Evolutionary conservation across 1,140 invertebrate genomes (phyloP).

Genomic region (Potamilus streckersoni): DNA sequence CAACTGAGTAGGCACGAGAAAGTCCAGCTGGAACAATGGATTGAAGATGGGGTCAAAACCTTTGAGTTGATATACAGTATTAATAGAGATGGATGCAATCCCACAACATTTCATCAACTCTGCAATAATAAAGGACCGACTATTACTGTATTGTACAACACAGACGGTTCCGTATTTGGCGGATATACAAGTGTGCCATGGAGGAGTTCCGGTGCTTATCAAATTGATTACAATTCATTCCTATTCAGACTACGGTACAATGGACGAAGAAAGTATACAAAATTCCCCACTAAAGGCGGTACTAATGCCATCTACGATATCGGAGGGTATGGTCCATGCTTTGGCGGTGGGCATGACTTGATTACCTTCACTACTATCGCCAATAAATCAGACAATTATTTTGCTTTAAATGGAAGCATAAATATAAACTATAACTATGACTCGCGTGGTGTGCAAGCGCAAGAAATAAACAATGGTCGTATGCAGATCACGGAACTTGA

Average conservation of each 20-base stretch:
- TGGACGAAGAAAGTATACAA: background rate
- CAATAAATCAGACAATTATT: too few species aligned
- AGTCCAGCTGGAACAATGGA: conserved; percentile 25
- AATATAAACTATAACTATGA: too few species aligned
- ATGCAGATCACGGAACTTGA: too few species aligned
- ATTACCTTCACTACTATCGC: conserved; percentile 4
- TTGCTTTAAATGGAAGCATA: too few species aligned
- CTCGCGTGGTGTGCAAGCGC: too few species aligned
- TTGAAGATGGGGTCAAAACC: conserved; percentile 12
- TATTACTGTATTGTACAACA: conserved; percentile 34
- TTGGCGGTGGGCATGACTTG: conserved; percentile 24
- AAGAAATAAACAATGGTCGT: too few species aligned
- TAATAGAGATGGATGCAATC: conserved; percentile 29
- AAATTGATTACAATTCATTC: conserved; percentile 17
- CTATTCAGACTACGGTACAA: background rate
- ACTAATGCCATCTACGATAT: conserved; percentile 3
- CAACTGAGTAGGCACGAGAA: background rate
- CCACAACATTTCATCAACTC: conserved; percentile 30
- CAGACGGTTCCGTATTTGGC: conserved; percentile 33
- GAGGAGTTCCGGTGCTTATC: conserved; percentile 16
- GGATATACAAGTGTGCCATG: conserved; percentile 33
- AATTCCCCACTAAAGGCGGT: conserved; percentile 8
- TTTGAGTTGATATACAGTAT: conserved; percentile 33
- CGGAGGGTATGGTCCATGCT: conserved; percentile 8
- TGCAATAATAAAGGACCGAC: conserved; percentile 38